A percentile compares a stretch with the other conserved stretches of the same genome.
phyloP scores from a whole-genome alignment of 2,888 invertebrate species.

The Dorcus hopei region DNA sequence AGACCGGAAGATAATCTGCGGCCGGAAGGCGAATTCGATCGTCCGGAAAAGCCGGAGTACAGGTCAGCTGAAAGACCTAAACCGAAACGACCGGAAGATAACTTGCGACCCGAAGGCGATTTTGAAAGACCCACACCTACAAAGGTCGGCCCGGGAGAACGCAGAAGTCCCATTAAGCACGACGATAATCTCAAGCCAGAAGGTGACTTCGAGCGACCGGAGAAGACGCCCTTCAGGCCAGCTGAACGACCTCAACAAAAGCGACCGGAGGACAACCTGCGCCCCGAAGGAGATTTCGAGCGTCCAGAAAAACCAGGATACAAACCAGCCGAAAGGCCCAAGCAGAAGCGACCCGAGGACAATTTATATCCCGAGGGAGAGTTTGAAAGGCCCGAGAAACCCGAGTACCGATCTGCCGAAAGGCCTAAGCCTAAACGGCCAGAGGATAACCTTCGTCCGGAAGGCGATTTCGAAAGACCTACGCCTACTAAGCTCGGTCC shows the following conservation, averaged over 20 bases:
- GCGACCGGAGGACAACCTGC: slow-evolving; percentile 62
- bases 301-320: slow-evolving; percentile 31
- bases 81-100: slow-evolving; percentile 53
- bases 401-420: slow-evolving; percentile 49
- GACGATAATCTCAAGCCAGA: slow-evolving; percentile 59
- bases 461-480: slow-evolving; percentile 50
- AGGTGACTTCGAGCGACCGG: slow-evolving; percentile 55
- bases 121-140: slow-evolving; percentile 40
- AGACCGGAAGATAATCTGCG: slow-evolving; percentile 63
- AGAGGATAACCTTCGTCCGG: slow-evolving; percentile 48
- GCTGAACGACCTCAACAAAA: slow-evolving; percentile 49
- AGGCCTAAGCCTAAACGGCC: slow-evolving; percentile 45
- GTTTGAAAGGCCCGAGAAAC: slow-evolving; percentile 51
- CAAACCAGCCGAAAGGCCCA: slow-evolving; percentile 41
- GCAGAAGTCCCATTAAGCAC: slow-evolving; percentile 47
- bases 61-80: slow-evolving; percentile 44
- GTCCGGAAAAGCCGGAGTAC: slow-evolving; percentile 37
- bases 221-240: slow-evolving; percentile 44
- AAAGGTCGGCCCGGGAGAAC: slow-evolving; percentile 36
- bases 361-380: slow-evolving; percentile 48
- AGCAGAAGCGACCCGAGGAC: slow-evolving; percentile 40
- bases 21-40: slow-evolving; percentile 55
- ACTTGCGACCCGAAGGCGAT: slow-evolving; percentile 52
- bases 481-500: slow-evolving; percentile 41
- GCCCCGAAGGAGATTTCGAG: slow-evolving; percentile 44